A percentile compares a stretch with the other conserved stretches of the same genome.
Evolutionary conservation across 2,113 vertebrate genomes (phyloP).

Genomic region (Osmerus mordax): DNA sequence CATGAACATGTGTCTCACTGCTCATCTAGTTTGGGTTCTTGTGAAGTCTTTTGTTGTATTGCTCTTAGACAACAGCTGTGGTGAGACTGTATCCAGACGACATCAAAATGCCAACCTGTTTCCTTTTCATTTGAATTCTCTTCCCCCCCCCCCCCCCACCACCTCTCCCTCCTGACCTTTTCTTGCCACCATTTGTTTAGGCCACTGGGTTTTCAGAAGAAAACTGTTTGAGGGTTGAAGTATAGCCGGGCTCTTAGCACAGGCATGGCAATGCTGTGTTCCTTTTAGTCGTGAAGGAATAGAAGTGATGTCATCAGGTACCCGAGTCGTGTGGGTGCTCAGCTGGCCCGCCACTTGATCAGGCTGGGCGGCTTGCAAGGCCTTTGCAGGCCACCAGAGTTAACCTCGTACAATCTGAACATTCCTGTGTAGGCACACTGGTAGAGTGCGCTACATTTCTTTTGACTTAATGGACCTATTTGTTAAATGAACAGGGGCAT

Average conservation of each 20-base stretch:
- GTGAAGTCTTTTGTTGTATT: conserved; percentile 88
- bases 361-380: neutral
- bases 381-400: conserved; percentile 18
- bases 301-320: no score
- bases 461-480: conserved; percentile 10
- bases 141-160: conserved; percentile 49
- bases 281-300: no score
- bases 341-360: neutral
- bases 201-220: no score
- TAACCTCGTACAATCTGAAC: conserved; percentile 45
- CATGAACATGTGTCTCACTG: conserved; percentile 86
- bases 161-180: conserved; percentile 2
- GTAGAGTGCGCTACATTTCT: neutral
- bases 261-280: no score
- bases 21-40: conserved; percentile 91
- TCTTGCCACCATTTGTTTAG: no score
- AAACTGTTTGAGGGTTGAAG: no score
- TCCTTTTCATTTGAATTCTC: conserved; percentile 29
- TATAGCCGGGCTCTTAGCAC: no score
- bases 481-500: conserved; percentile 32
- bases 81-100: conserved; percentile 71
- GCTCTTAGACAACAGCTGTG: conserved; percentile 86
- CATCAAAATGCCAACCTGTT: conserved; percentile 13
- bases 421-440: conserved; percentile 54
- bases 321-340: no score